A percentile compares a stretch with the other conserved stretches of the same genome.
These are phyloP conservation scores for Malurus leucopterus DNA, from an alignment of 2,797 vertebrate species.

Conservation along the genomic window DNA sequence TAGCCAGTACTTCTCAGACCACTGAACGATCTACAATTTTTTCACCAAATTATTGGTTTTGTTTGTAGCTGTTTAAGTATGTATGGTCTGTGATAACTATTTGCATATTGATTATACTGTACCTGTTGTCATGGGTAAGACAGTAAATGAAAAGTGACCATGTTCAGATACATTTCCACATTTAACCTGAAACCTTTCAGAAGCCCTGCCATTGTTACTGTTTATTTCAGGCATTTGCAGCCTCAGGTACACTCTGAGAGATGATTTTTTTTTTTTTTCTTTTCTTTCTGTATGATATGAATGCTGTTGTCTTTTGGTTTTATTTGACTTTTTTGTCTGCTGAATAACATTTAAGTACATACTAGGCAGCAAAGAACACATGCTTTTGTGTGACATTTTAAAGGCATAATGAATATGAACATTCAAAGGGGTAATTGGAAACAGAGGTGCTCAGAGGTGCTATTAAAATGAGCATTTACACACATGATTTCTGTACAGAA, in stretches of 20 bases:
- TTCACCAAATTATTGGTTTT: not conserved
- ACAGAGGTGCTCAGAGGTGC: not conserved
- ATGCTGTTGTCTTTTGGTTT: not conserved
- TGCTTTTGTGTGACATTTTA: not conserved
- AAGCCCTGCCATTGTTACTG: not conserved
- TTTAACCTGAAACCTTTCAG: not conserved
- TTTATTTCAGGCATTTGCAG: not conserved
- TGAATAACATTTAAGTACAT: not conserved
- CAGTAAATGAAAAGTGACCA: not conserved
- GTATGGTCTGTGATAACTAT: not conserved
- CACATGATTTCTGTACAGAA: not conserved
- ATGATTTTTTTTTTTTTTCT: rapidly evolving
- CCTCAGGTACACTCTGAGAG: not conserved
- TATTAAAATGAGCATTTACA: not conserved
- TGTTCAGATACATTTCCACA: not conserved
- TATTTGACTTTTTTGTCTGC: not conserved
- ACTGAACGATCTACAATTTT: not conserved
- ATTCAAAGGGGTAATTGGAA: not conserved
- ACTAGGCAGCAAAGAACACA: not conserved
- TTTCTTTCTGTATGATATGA: rapidly evolving
- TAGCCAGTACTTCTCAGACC: not conserved
- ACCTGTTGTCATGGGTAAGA: not conserved
- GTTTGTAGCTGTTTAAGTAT: not conserved
- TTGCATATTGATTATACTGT: not conserved
- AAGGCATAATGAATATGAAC: not conserved